Conservation (phyloP, 2,797 vertebrate genomes). For the Pangasius larnaudii region DNA sequence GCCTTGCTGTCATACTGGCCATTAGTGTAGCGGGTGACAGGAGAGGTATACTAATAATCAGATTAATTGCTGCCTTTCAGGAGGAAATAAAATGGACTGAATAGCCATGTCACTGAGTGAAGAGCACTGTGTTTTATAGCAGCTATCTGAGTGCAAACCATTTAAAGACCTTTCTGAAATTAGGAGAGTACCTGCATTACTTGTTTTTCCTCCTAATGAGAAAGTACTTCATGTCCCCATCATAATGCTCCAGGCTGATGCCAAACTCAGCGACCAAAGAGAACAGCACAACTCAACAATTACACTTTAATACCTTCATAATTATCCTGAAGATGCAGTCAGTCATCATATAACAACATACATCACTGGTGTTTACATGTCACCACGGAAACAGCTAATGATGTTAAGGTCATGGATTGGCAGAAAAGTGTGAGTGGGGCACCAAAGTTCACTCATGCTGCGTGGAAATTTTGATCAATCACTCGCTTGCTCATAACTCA, state of each 20-base stretch:
- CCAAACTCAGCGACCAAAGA: background rate
- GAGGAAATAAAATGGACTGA: slow-evolving; percentile 66
- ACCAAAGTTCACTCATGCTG: slow-evolving; percentile 38
- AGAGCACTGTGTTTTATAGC: slow-evolving; percentile 41
- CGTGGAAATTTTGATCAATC: slow-evolving; percentile 33
- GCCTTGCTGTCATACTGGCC: slow-evolving; percentile 74
- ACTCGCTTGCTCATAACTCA: background rate
- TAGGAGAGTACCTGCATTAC: slow-evolving; percentile 29
- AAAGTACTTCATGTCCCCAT: slow-evolving; percentile 12
- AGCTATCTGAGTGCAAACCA: slow-evolving; percentile 37
- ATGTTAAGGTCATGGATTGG: slow-evolving; percentile 32
- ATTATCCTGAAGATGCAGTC: slow-evolving; percentile 25
- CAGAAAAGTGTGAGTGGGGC: slow-evolving; percentile 11
- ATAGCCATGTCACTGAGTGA: slow-evolving; percentile 29
- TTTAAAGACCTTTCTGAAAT: slow-evolving; percentile 42
- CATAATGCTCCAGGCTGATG: slow-evolving; percentile 15
- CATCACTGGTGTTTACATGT: slow-evolving; percentile 17
- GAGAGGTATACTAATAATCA: slow-evolving; percentile 75
- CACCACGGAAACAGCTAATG: slow-evolving; percentile 26
- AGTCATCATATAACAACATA: background rate
- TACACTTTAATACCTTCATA: slow-evolving; percentile 5
- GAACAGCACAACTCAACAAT: background rate
- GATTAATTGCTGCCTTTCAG: slow-evolving; percentile 76
- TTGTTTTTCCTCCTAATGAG: slow-evolving; percentile 23
- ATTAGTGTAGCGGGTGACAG: slow-evolving; percentile 72